A percentile compares a stretch with the other conserved stretches of the same genome.
Evolutionary conservation across 23 tunicate species (phyloP).

Genomic region (Halocynthia roretzi): DNA sequence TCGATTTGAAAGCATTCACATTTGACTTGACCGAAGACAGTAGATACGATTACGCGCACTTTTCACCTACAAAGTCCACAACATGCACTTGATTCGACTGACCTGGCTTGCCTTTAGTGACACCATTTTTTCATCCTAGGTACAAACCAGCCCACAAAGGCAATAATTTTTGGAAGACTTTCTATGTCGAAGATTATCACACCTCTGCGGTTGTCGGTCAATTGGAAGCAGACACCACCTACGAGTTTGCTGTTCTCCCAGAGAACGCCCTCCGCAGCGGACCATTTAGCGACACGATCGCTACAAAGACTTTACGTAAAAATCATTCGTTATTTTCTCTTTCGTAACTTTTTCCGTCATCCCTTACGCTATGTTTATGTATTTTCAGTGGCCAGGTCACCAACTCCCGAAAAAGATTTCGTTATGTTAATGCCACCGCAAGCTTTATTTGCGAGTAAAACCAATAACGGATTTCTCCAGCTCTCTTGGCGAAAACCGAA

Average conservation of each 20-base stretch:
- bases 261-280: slow-evolving; percentile 43
- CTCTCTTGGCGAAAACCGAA: slow-evolving; percentile 20
- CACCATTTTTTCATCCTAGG: slow-evolving; percentile 1
- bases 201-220: slow-evolving; percentile 18
- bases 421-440: background rate
- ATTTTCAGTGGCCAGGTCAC: background rate
- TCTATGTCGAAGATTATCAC: background rate
- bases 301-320: slow-evolving; percentile 55
- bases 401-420: background rate
- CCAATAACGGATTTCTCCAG: slow-evolving; percentile 1
- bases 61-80: too few relatives aligned
- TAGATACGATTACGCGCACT: too few relatives aligned
- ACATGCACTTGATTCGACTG: background rate
- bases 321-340: background rate
- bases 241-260: slow-evolving; percentile 41
- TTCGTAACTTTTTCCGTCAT: background rate
- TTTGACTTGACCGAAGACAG: too few relatives aligned
- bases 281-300: slow-evolving; percentile 44
- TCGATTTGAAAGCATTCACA: too few relatives aligned
- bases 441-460: slow-evolving; percentile 10
- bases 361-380: background rate
- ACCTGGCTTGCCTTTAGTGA: background rate
- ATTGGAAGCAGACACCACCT: slow-evolving; percentile 35
- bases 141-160: slow-evolving; percentile 6
- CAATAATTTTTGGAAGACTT: slow-evolving; percentile 45